Evolutionary conservation across 2,888 invertebrate genomes (phyloP), one percentile per base, ranked within the genome.

Genomic region (Bimastos eiseni): DNA sequence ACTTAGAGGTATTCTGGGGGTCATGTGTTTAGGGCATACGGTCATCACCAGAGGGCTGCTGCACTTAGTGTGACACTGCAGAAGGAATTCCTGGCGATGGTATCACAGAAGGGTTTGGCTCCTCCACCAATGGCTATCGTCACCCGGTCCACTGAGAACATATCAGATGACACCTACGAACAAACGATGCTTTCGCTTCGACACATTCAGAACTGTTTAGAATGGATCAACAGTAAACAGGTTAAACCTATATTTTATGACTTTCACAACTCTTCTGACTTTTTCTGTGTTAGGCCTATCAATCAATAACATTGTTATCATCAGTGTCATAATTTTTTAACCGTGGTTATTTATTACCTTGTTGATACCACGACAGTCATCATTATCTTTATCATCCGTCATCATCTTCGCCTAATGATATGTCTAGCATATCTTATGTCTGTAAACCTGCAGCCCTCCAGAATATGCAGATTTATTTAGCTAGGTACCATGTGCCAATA

Each of bases 21-120:
- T 70, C 11, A n/a, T 70, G n/a, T 86, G 5, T 86, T 30, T 34
- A 86, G 86, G 86, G 86, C 86, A 34, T 36, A 86, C 36, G 37
- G 21, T 19, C 86, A 11, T 34, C 95, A 96, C 92, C 95, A 98
- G 95, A 97, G 98, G 92, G 98, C 98, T 97, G 96, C 98, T 89
- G 97, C 96, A 94, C 96, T 99, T 90, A 97, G 86, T 38, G 91
- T 97, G 92, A 96, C 97, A 90, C 97, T 99, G 95, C 98, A 98
- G 93, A 97, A 97, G 44, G 97, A 97, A 92, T 86, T 86, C 24
- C 37, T 86, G 86, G 24, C 86, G 34, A 24, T 86, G 86, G 86
- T 86, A 86, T 86, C 86, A 15, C 36, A 36, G 86, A 86, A 86
- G 86, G 86, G 86, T 17, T 86, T 86, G 86, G 86, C 36, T 36